A percentile compares a stretch with the other conserved stretches of the same genome.
Evolutionary conservation across 2,888 invertebrate species (phyloP).

Genomic region (Chaetogeoica ovagalla): DNA sequence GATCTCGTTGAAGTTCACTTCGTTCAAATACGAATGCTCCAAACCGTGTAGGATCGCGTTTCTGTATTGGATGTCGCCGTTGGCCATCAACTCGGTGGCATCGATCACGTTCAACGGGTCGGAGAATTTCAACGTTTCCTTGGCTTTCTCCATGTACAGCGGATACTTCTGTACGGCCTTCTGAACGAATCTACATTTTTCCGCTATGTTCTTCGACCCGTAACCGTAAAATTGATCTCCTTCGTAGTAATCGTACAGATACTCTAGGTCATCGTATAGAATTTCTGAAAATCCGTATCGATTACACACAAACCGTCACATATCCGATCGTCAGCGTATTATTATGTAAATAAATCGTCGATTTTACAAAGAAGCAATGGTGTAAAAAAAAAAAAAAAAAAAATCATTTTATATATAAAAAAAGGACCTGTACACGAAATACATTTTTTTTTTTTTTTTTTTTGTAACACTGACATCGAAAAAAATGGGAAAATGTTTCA

Average conservation of each 20-base stretch:
- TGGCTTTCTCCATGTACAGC: background rate
- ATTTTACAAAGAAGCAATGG: too few relatives aligned
- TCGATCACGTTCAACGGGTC: slow-evolving; percentile 12
- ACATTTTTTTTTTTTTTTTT: too few relatives aligned
- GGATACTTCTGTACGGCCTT: slow-evolving; percentile 14
- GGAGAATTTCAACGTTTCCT: background rate
- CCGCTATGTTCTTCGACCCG: background rate
- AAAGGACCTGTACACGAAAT: too few relatives aligned
- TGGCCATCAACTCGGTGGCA: slow-evolving; percentile 3
- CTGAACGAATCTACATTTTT: background rate
- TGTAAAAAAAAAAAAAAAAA: too few relatives aligned
- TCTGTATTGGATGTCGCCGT: slow-evolving; percentile 24
- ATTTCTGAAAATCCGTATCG: slow-evolving; percentile 1
- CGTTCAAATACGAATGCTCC: background rate
- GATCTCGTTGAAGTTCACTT: background rate
- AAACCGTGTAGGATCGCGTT: slow-evolving; percentile 3
- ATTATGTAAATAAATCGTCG: too few relatives aligned
- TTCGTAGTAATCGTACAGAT: background rate
- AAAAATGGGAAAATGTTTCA: too few relatives aligned
- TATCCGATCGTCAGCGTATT: too few relatives aligned
- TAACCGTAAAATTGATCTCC: background rate
- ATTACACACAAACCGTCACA: too few relatives aligned
- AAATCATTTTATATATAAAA: too few relatives aligned
- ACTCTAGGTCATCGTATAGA: slow-evolving; percentile 8
- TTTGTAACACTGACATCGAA: too few relatives aligned